Evolutionary conservation across 2,113 vertebrate genomes (phyloP).

Genomic region (Python bivittatus): DNA sequence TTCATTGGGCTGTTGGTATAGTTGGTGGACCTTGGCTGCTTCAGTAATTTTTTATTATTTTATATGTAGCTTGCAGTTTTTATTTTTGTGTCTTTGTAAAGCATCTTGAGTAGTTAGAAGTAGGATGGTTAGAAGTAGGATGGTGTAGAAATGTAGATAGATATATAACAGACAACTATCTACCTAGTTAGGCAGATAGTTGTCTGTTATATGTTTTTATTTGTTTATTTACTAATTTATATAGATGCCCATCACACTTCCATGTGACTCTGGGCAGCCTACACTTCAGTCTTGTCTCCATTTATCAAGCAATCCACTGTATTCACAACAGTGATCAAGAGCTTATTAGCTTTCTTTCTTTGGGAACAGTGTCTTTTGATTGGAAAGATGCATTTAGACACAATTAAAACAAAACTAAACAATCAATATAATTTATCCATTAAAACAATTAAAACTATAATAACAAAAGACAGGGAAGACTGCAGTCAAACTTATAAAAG

Average conservation of each 20-base stretch:
- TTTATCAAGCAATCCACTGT: background rate
- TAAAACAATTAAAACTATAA: background rate
- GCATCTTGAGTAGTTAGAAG: background rate
- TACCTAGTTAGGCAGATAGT: background rate
- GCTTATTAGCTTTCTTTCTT: conserved; percentile 1
- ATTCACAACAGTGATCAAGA: background rate
- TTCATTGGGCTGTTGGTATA: background rate
- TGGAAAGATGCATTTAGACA: background rate
- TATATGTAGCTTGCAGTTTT: background rate
- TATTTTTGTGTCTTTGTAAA: background rate
- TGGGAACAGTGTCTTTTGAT: background rate
- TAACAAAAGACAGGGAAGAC: background rate
- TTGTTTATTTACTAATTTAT: background rate
- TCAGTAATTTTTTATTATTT: background rate
- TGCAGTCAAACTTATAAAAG: background rate
- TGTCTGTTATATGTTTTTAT: background rate
- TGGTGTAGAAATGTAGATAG: too few relatives aligned
- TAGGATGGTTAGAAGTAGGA: background rate
- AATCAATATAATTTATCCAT: background rate
- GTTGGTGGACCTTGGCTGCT: background rate
- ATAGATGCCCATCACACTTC: background rate
- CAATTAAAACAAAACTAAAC: background rate
- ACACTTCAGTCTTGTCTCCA: background rate
- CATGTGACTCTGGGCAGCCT: background rate
- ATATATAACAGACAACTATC: too few relatives aligned